Evolutionary conservation across 2,888 invertebrate genomes (phyloP), one percentile per base, ranked within the genome.

Genomic region (Tetragnatha montana): DNA sequence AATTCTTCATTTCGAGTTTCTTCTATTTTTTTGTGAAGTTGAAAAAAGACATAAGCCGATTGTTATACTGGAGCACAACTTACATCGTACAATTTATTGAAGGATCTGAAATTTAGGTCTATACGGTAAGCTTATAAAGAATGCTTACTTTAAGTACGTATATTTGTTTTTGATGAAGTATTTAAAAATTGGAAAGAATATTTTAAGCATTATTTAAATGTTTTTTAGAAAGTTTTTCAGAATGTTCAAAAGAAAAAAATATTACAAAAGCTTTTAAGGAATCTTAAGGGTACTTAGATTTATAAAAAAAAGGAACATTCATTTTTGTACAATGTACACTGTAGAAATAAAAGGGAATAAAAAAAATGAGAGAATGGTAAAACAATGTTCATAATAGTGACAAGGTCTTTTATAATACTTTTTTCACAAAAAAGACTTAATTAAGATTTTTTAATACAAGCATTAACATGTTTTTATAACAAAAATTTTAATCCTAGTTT

Each of bases 1-100:
- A 83, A 68, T 68, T 75, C 75, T 75, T 60, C 49, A 14, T 75
- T 83, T 83, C 47, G 12, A 10, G 21, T 75, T 75, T 75, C 68
- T 83, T 51, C 22, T 47, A 51, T 50, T 47, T 47, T 60, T 80
- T 80, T 80, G n/a, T 69, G 60, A 4, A 17, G 60, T 60, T 10
- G 17, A 60, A 60, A 17, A 17, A 60, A 60, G 60, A 60, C 17
- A 17, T 60, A 60, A 60, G 60, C 7, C 4, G 60, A 8, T 60
- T 60, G 60, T 60, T 8, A 60, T 60, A 60, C 60, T 60, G 60
- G 10, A 35, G 12, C 0, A 10, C 12, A 60, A 60, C 60, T 60
- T 60, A 10, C 14, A 35, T 1, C 35, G 12, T 60, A 10, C 60
- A 60, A 17, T 60, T 60, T 17, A 17, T 60, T 60, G 60, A 8